Base-by-base conservation (phyloP, 2,888 invertebrate species). In the Atrina japonica region DNA sequence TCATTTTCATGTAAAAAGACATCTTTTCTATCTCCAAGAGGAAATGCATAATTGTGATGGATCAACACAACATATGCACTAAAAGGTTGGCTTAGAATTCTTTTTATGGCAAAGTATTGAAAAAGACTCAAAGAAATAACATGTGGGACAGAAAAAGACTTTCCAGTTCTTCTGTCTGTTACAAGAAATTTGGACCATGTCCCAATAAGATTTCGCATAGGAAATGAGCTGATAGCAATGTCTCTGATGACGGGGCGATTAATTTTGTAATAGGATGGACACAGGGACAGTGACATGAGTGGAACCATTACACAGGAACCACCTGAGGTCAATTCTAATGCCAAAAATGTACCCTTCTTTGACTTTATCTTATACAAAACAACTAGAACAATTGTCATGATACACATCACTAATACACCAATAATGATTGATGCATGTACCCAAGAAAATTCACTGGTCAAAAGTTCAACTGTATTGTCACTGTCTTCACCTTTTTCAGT, bases 381-480 rank as follows among this genome's bases (percentile, higher is more conserved):
- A 3, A 61, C 14, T 14, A 18, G 6, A 35, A 61, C 21, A 30
- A 9, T 30, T 9, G 35, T 50, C 2, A 49, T 18, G 2, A 61
- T 11, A 23, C 41, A 25, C 43, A 67, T 9, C 7, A 60, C 18
- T 29, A 66, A 16, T 6, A 40, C 27, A 18, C 40, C 47, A 11
- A 59, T 16, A 21, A 55, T 29, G 14, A 47, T 25, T 14, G 45
- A 45, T 30, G 9, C 65, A 56, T 65, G 65, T 23, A 45, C 16
- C 47, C 65, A 65, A 30, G 41, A 29, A 47, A 65, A 45, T 47
- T 65, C 55, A 11, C 30, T 11, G 25, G n/a, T 9, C 11, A 64
- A 41, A 1, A 52, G 29, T 9, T 43, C 41, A 27, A 52, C 43
- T 35, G 55, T 9, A 6, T 5, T 43, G 14, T 53, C 25, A 27